Evolutionary conservation across 2,888 invertebrate species (phyloP), one percentile per base, ranked within the genome.

Genomic region (Altica lythri): DNA sequence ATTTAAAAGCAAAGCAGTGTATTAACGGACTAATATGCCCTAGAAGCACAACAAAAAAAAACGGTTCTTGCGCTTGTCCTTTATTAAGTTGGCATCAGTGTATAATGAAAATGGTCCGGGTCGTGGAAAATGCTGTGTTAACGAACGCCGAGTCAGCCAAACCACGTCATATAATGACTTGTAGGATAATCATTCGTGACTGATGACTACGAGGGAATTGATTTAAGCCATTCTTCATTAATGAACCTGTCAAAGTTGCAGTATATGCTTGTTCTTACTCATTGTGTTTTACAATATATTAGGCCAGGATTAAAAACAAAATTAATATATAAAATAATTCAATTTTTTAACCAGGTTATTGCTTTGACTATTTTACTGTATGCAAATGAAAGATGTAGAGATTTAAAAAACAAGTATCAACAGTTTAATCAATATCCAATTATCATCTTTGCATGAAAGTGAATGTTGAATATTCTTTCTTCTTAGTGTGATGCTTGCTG

Each of bases 141-240:
- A 70, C 70, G 70, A 72, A 68, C 66, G 71, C 71, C 72, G 72
- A 72, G 63, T 73, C 70, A 70, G 71, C 62, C 56, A 59, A 60
- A 55, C 62, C 62, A 59, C 65, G 63, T 63, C 67, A 63, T 45
- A 55, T 55, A 67, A 69, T 68, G 66, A 67, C 66, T 65, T 65
- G 63, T 57, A 63, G 67, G 70, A 73, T 74, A 72, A 72, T 73
- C 70, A 68, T 70, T 66, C 63, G 69, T 69, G 70, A 69, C 68
- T 68, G 68, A 69, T 69, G 69, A 69, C 70, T 69, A 63, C 61
- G 61, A 67, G 61, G 63, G 69, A 72, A 73, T 72, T 71, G 72
- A 71, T 72, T 69, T 65, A 63, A 68, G 69, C 68, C 66, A 69
- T 66, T 69, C 61, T 67, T 63, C 67, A 69, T 70, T 70, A 68